Evolutionary conservation across 2,113 vertebrate genomes (phyloP).

Genomic region (Columba janthina): DNA sequence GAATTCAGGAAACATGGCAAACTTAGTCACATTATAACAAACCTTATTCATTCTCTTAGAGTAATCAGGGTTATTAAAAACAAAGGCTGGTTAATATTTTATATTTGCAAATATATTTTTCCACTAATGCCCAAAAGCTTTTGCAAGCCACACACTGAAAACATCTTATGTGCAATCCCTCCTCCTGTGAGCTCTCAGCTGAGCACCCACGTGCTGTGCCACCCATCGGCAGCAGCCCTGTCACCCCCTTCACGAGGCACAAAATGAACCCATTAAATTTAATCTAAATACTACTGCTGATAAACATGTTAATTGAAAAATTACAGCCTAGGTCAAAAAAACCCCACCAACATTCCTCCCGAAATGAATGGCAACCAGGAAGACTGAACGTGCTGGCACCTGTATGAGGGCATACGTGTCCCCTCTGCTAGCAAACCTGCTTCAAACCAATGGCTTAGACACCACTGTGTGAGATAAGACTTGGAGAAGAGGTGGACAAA

Average conservation of each 20-base stretch:
- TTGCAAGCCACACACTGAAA: neutral
- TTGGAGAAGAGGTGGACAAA: neutral
- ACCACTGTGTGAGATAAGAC: fast-evolving
- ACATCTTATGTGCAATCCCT: neutral
- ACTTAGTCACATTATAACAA: neutral
- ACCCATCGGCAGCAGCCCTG: fast-evolving
- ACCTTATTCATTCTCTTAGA: neutral
- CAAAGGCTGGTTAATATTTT: constrained; percentile 12
- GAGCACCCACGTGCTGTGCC: neutral
- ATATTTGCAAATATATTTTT: neutral
- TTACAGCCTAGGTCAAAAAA: neutral
- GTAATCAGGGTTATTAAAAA: neutral
- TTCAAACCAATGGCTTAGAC: neutral
- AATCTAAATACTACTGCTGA: neutral
- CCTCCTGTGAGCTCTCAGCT: neutral
- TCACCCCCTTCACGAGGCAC: fast-evolving
- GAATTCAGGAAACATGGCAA: neutral
- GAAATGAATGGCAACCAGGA: neutral
- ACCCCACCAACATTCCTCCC: fast-evolving
- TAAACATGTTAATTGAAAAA: neutral
- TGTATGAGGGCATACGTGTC: fast-evolving
- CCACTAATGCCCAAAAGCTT: neutral
- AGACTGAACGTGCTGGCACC: no score
- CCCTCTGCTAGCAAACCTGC: neutral
- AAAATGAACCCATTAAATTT: neutral